These are phyloP conservation scores for Heliconius hermathena DNA, from an alignment of 1,140 invertebrate species.

Conservation along the genomic window DNA sequence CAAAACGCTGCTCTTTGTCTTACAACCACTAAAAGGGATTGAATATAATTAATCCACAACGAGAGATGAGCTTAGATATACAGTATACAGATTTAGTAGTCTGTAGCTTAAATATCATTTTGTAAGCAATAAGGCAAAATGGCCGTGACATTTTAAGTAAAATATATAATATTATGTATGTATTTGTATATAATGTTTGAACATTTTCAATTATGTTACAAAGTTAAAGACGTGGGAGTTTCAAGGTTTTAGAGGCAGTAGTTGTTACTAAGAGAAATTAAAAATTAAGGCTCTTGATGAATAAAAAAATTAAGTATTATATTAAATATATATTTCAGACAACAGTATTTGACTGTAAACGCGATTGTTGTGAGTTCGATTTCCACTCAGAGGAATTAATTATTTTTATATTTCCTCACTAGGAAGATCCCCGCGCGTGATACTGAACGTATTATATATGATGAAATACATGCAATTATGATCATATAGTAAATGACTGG, in stretches of 20 bases:
- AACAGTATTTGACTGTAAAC: too few species aligned
- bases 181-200: background rate
- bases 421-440: background rate
- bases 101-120: background rate
- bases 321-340: too few species aligned
- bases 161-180: background rate
- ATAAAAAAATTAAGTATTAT: too few species aligned
- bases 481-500: background rate
- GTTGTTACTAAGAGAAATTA: background rate
- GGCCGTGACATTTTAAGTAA: background rate
- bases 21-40: too few species aligned
- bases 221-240: conserved; percentile 5
- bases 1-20: too few species aligned
- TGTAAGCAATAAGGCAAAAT: background rate
- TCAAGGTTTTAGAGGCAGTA: background rate
- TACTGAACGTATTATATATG: background rate
- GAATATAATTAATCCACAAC: background rate
- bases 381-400: background rate
- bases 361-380: too few species aligned
- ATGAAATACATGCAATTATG: background rate
- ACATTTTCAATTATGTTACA: conserved; percentile 11
- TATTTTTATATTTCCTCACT: too few species aligned
- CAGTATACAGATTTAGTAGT: background rate
- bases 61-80: background rate
- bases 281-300: background rate